Conservation (phyloP, 1,140 invertebrate species). For the Drosophila arizonae region DNA sequence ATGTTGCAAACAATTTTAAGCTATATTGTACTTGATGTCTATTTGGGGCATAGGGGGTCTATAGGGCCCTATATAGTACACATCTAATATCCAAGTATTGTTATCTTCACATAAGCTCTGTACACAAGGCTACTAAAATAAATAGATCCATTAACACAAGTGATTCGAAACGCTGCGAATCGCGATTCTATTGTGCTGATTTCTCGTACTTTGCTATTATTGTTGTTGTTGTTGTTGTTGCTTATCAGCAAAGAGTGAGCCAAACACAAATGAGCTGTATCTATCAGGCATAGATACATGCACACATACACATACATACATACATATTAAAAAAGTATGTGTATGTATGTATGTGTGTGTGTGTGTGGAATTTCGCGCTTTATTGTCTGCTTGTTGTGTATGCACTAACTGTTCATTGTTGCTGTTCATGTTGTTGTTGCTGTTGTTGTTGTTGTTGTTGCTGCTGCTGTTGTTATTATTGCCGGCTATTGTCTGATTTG, state of each 20-base stretch:
- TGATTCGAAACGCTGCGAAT: conserved; percentile 60
- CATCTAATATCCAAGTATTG: conserved; percentile 22
- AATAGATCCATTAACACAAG: conserved; percentile 57
- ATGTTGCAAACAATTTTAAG: not conserved
- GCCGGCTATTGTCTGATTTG: conserved; percentile 57
- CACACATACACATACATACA: not conserved
- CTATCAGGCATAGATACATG: conserved; percentile 25
- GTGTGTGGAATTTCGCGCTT: conserved; percentile 67
- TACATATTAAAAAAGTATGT: conserved; percentile 21
- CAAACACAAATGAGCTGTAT: conserved; percentile 63
- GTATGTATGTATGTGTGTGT: conserved; percentile 15
- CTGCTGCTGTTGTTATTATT: conserved; percentile 29
- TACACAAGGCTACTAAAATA: conserved; percentile 16
- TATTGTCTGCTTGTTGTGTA: conserved; percentile 63
- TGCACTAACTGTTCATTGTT: conserved; percentile 23
- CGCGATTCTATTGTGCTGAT: conserved; percentile 33
- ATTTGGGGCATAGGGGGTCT: not conserved
- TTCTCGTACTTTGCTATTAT: conserved; percentile 8
- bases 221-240: conserved; percentile 6
- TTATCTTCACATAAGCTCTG: conserved; percentile 58
- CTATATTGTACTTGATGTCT: not conserved
- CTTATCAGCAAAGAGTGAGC: conserved; percentile 58
- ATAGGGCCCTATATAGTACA: not conserved
- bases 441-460: conserved; percentile 32
- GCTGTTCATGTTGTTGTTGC: not conserved